A percentile compares a stretch with the other conserved stretches of the same genome.
Conservation (phyloP, 92 coral and sea anemone genomes). For the Paramuricea clavata region DNA sequence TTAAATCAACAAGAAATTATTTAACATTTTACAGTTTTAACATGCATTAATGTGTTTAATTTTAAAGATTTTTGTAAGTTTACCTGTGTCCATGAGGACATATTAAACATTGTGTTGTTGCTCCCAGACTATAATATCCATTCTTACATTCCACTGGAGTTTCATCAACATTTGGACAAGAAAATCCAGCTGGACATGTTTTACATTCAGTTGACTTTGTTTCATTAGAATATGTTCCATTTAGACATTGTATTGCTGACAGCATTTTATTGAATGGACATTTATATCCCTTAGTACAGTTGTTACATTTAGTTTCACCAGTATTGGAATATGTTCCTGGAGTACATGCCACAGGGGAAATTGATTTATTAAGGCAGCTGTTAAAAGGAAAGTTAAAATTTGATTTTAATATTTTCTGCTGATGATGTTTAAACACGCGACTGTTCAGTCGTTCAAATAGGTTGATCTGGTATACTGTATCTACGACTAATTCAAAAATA, state of each 20-base stretch:
- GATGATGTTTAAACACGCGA: too few species aligned
- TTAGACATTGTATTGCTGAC: conserved; percentile 46
- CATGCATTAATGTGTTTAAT: not conserved
- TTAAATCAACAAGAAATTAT: conserved; percentile 27
- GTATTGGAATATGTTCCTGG: conserved; percentile 81
- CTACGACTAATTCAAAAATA: too few species aligned
- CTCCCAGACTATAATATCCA: conserved; percentile 59
- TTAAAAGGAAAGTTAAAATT: not conserved
- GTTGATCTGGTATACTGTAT: not conserved
- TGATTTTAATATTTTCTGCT: not conserved
- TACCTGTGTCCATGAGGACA: conserved; percentile 74
- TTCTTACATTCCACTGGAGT: conserved; percentile 55
- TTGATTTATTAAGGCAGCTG: conserved; percentile 74
- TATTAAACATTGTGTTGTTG: conserved; percentile 73
- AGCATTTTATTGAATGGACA: conserved; percentile 30
- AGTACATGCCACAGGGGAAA: conserved; percentile 61
- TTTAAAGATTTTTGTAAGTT: not conserved
- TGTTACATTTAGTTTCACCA: conserved; percentile 62
- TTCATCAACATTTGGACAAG: conserved; percentile 35
- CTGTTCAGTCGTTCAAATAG: too few species aligned
- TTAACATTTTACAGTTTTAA: not conserved
- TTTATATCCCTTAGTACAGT: conserved; percentile 54
- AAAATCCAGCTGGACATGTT: conserved; percentile 76
- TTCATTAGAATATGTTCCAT: conserved; percentile 58
- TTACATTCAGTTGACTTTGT: conserved; percentile 59